Base-by-base conservation (phyloP, 2,113 vertebrate genomes). In the Cyanocitta stelleri region DNA sequence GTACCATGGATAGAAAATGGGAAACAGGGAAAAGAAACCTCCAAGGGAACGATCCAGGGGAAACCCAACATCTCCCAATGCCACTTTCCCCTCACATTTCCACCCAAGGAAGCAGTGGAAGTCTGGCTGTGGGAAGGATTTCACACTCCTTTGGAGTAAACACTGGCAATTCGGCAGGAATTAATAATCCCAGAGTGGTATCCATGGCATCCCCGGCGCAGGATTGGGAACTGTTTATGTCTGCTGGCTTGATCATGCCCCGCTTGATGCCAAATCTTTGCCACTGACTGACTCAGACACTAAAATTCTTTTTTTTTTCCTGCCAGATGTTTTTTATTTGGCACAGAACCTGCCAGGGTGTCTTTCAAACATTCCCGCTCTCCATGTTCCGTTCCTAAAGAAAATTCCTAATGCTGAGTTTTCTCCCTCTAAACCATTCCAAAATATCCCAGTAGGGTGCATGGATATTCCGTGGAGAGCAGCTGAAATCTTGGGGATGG, bases 371-470 rank as follows among this genome's bases (percentile, higher is more conserved):
- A 37, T 63, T 74, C 44, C 6, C 2, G 0, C 9, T 84, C 43
- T 52, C 63, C 73, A 19, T 1, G 3, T 33, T 46, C 55, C 15
- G 46, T 16, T 84, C n/a, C 46, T 55, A 33, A 63, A 61, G 41
- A 71, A 91, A 87, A 72, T 27, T 78, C 37, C 27, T 27, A 43
- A 37, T 48, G 23, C 17, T 35, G 74, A 59, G 35, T 33, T 75
- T 83, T 59, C 11, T 74, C 8, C 66, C 81, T 27, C 29, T 51
- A 16, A 87, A 44, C 13, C 41, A 79, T 22, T 33, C 48, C 44
- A 11, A 64, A 8, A 12, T 3, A 61, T 18, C 54, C 32, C 35
- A 13, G 1, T 1, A 37, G 0, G 1, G 19, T 5, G 13, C 1
- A 3, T 3, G 22, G 56, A 62, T 66, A 18, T 10, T 35, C 74